Conservation (phyloP, 2,888 invertebrate species). For the Tipula confusa region DNA sequence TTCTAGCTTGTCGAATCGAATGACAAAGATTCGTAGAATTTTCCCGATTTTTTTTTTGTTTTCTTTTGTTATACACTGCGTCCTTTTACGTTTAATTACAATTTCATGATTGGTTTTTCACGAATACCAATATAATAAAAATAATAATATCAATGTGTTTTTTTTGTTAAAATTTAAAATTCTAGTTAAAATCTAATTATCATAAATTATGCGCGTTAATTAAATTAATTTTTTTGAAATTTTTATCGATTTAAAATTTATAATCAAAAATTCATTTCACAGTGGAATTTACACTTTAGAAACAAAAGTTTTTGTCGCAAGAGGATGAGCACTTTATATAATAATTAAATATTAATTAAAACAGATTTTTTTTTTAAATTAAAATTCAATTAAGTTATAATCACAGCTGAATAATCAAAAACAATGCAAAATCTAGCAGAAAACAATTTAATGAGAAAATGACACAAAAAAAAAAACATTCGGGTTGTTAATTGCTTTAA, state of each 20-base stretch:
- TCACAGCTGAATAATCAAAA: neutral
- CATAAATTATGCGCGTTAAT: neutral
- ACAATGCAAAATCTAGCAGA: neutral
- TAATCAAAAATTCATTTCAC: neutral
- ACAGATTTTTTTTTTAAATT: neutral
- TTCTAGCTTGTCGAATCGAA: neutral
- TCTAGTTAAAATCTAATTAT: conserved; percentile 20
- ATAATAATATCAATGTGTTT: neutral
- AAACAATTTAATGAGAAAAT: neutral
- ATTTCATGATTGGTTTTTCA: neutral
- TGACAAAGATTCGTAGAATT: neutral
- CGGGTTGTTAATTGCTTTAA: neutral
- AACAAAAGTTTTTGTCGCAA: neutral
- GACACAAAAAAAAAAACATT: neutral
- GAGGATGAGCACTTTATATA: no score
- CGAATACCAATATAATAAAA: neutral
- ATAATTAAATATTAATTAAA: neutral
- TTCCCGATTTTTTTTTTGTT: neutral
- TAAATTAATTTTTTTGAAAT: neutral
- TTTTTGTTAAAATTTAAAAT: neutral
- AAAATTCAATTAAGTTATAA: neutral
- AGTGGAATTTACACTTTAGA: neutral
- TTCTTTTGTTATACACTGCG: no score
- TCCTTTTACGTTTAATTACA: neutral
- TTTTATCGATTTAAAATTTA: neutral